Evolutionary conservation across 1,140 invertebrate species (phyloP), one percentile per base, ranked within the genome.

Genomic region (Coenobita brevimanus): DNA sequence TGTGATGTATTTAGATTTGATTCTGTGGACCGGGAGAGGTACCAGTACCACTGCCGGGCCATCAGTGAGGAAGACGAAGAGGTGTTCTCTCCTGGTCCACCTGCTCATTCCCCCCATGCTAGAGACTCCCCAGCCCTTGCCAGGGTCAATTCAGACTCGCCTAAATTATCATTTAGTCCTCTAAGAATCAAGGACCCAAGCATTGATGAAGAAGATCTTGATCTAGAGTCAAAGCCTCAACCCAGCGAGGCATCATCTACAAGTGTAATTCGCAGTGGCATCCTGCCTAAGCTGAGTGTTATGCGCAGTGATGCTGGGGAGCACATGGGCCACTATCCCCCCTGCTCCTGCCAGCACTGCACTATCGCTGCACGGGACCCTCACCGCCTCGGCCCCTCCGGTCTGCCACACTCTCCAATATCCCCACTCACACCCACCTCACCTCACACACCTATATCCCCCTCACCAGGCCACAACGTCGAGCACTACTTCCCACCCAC

Each of bases 81-180:
- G 64, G 90, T 91, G 2, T 89, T 91, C 62, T 90, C 86, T 1
- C 89, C 84, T 10, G 82, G 76, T 24, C 89, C 88, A 0, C 76
- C 83, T 27, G 71, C 78, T 1, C 82, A 86, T 54, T 88, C 85
- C 15, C 90, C 90, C 21, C 82, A 87, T 64, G 78, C 88, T 36
- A 36, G 85, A 17, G 91, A 90, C 64, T 91, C 82, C 91, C 92
- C 84, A 67, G 85, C 85, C n/a, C 90, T 80, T 90, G 91, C 81
- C 93, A 94, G 86, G 94, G 94, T 89, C 93, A 94, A 27, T 94
- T 94, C 91, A 93, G 94, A 92, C 94, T 94, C 10, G 92, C 93
- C 69, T 41, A 90, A 54, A 93, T 93, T 88, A 93, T 93, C 41
- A 93, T 94, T 95, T 90, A 94, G 94, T 89, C 94, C 94, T 4